phyloP scores from a whole-genome alignment of 2,797 vertebrate genomes.

The Malacoraja senta region DNA sequence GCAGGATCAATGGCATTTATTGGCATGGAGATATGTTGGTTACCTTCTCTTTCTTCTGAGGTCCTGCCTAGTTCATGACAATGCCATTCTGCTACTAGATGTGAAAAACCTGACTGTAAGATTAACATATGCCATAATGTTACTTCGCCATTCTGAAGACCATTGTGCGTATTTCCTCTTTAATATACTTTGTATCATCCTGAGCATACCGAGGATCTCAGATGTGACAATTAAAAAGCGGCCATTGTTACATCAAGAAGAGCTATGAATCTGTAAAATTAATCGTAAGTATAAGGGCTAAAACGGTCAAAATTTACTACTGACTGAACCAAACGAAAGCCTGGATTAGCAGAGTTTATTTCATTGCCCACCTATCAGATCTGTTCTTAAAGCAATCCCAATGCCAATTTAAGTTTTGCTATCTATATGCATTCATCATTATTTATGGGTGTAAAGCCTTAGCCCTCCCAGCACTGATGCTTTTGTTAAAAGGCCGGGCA shows the following conservation, averaged over 20 bases:
- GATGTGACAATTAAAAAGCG: too few species aligned
- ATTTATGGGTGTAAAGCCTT: not conserved
- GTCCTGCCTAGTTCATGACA: not conserved
- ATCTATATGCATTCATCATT: not conserved
- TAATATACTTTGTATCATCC: too few species aligned
- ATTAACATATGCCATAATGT: too few species aligned
- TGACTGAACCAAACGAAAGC: not conserved
- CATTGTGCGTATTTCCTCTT: too few species aligned
- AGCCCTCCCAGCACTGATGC: not conserved
- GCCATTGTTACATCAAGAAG: too few species aligned
- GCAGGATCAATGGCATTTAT: not conserved
- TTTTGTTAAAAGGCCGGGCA: not conserved
- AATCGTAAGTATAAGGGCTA: too few species aligned
- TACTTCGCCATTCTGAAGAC: too few species aligned
- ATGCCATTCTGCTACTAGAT: too few species aligned
- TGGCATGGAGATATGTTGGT: not conserved
- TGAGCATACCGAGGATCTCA: too few species aligned
- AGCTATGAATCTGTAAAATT: too few species aligned
- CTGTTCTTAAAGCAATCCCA: not conserved
- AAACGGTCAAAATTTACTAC: too few species aligned
- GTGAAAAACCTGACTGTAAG: not conserved
- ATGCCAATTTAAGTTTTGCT: not conserved
- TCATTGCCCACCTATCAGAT: not conserved
- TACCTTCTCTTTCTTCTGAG: not conserved
- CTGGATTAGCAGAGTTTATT: not conserved